Evolutionary conservation across 64 coral and sea anemone species (phyloP).

Genomic region (Montipora efflorescens): DNA sequence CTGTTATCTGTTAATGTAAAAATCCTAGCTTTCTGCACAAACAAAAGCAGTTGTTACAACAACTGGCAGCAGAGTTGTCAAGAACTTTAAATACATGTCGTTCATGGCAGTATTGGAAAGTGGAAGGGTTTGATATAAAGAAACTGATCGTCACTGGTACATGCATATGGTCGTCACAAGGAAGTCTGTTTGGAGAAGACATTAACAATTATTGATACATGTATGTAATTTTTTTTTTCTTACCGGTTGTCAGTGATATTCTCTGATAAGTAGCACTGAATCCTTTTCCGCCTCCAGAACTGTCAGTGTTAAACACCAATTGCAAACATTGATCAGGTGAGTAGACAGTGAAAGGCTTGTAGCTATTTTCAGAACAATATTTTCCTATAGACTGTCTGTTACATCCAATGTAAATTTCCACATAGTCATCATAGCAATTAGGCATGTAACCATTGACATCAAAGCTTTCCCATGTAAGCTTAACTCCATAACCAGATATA

Average conservation of each 20-base stretch:
- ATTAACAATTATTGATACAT: too few species aligned
- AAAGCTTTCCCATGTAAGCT: slow-evolving; percentile 59
- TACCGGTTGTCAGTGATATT: background rate
- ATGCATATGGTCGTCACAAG: too few species aligned
- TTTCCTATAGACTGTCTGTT: slow-evolving; percentile 54
- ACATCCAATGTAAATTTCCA: slow-evolving; percentile 85
- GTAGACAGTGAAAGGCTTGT: slow-evolving; percentile 59
- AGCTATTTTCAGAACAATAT: slow-evolving; percentile 71
- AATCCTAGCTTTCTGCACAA: too few species aligned
- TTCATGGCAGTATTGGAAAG: too few species aligned
- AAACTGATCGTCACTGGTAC: too few species aligned
- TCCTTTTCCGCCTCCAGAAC: slow-evolving; percentile 36
- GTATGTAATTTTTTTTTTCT: too few species aligned
- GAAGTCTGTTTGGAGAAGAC: too few species aligned
- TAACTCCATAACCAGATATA: background rate
- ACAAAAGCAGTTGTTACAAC: too few species aligned
- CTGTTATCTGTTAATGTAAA: too few species aligned
- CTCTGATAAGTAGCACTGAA: slow-evolving; percentile 26
- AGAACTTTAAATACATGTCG: too few species aligned
- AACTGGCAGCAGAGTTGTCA: too few species aligned
- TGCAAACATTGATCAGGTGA: slow-evolving; percentile 68
- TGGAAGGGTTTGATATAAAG: too few species aligned
- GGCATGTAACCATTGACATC: slow-evolving; percentile 85
- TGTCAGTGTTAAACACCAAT: slow-evolving; percentile 67
- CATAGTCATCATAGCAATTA: slow-evolving; percentile 63